Evolutionary conservation across 2,113 vertebrate species (phyloP), one percentile per base, ranked within the genome.

Genomic region (Amazona guildingii): DNA sequence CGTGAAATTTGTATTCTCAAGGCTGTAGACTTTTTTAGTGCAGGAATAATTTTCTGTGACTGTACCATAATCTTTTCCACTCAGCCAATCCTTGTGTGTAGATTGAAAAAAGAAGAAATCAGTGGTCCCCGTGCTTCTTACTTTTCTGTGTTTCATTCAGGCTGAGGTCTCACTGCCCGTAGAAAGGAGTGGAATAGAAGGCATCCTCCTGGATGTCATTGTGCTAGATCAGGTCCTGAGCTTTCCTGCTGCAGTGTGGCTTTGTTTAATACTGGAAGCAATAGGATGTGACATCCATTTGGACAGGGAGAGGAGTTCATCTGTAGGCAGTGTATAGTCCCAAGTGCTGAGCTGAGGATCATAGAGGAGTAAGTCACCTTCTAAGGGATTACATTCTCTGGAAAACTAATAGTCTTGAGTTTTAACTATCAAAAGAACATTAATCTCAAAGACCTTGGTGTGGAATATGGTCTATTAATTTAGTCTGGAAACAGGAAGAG

Each of bases 141-240:
- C 8, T 49, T 35, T 62, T 14, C 54, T 55, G 17, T 76, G 8
- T 73, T 74, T 79, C 39, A 11, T 41, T 17, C 41, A 35, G 73
- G 37, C 62, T 52, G 67, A n/a, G 24, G 23, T 55, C 23, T 20
- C 0, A 0, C n/a, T 86, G 57, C 64, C 17, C 3, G 0, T 9
- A 54, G 72, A 16, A 39, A 63, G 43, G 17, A 24, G 37, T 35
- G 57, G 57, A 41, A 20, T 66, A 28, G 19, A 17, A 16, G 48
- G 90, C 0, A 16, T 49, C 31, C 62, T 59, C 29, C 33, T 63
- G 33, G 33, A 39, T 61, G 31, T 62, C 41, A 2, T 15, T 28
- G 27, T 2, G 3, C n/a, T 46, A 20, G 29, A 24, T 57, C 68
- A 31, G 35, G 17, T 31, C 75, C 55, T 49, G 44, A 7, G 16